Conservation (phyloP, 1,140 invertebrate genomes). For the Ceratoteleas bidentatus region DNA sequence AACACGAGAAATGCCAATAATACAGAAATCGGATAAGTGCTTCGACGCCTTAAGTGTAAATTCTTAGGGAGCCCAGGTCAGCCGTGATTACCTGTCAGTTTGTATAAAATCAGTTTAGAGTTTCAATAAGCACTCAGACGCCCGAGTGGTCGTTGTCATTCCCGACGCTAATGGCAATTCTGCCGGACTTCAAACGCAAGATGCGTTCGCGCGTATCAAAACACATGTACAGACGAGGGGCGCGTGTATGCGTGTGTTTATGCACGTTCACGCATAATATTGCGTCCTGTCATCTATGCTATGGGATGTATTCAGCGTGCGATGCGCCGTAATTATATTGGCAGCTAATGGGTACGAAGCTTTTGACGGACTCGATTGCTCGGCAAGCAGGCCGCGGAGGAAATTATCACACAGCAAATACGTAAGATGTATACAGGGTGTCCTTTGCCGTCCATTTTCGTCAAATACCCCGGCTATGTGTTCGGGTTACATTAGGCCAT, state of each 20-base stretch:
- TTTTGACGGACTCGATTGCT: slow-evolving; percentile 77
- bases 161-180: slow-evolving; percentile 73
- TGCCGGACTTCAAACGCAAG: slow-evolving; percentile 75
- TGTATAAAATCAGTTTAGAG: slow-evolving; percentile 78
- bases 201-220: slow-evolving; percentile 71
- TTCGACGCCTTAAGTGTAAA: slow-evolving; percentile 36
- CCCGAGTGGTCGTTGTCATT: slow-evolving; percentile 59
- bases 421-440: slow-evolving; percentile 53
- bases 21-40: too few relatives aligned
- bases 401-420: slow-evolving; percentile 71
- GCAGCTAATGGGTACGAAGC: slow-evolving; percentile 73
- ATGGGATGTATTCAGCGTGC: slow-evolving; percentile 57
- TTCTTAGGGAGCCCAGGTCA: slow-evolving; percentile 62
- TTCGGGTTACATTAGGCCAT: slow-evolving; percentile 26
- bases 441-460: slow-evolving; percentile 41
- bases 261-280: slow-evolving; percentile 59
- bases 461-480: slow-evolving; percentile 40
- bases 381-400: slow-evolving; percentile 74
- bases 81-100: slow-evolving; percentile 78
- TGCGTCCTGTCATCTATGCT: slow-evolving; percentile 62
- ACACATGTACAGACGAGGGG: slow-evolving; percentile 59
- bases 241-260: slow-evolving; percentile 48
- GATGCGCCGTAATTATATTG: slow-evolving; percentile 75
- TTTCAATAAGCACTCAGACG: slow-evolving; percentile 74
- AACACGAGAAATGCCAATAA: too few relatives aligned